Evolutionary conservation across 2,113 vertebrate genomes (phyloP).

Genomic region (Protomyctophum bolini): DNA sequence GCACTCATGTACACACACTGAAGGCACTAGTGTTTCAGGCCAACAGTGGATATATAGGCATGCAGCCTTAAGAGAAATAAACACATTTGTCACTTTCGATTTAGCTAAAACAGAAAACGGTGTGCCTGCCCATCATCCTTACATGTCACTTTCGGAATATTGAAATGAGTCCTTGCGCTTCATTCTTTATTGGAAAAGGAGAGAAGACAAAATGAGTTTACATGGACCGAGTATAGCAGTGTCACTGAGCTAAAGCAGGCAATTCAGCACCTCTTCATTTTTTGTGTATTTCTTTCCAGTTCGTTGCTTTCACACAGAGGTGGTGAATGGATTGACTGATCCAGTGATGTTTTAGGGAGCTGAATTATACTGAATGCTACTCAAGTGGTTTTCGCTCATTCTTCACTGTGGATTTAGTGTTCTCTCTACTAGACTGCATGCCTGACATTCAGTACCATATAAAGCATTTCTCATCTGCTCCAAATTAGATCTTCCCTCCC

Average conservation of each 20-base stretch:
- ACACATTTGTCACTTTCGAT: constrained; percentile 76
- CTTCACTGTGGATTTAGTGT: not conserved
- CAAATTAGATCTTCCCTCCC: constrained; percentile 17
- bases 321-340: not conserved
- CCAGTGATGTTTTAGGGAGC: not conserved
- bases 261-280: constrained; percentile 1
- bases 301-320: not conserved
- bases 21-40: constrained; percentile 40
- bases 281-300: not conserved
- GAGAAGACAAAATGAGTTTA: constrained; percentile 25
- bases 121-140: constrained; percentile 68
- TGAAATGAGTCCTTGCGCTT: constrained; percentile 49
- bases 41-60: constrained; percentile 52
- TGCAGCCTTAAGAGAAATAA: constrained; percentile 71
- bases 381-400: not conserved
- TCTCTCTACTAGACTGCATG: constrained; percentile 4
- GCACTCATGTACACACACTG: constrained; percentile 29
- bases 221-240: constrained; percentile 17
- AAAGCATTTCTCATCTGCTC: constrained; percentile 13
- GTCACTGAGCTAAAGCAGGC: not conserved
- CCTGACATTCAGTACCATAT: constrained; percentile 1
- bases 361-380: not conserved
- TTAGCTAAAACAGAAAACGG: constrained; percentile 71
- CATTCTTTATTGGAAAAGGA: constrained; percentile 15
- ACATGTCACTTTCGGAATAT: constrained; percentile 46